Base-by-base conservation (phyloP, 2,888 invertebrate species). In the Drosophila histrio region DNA sequence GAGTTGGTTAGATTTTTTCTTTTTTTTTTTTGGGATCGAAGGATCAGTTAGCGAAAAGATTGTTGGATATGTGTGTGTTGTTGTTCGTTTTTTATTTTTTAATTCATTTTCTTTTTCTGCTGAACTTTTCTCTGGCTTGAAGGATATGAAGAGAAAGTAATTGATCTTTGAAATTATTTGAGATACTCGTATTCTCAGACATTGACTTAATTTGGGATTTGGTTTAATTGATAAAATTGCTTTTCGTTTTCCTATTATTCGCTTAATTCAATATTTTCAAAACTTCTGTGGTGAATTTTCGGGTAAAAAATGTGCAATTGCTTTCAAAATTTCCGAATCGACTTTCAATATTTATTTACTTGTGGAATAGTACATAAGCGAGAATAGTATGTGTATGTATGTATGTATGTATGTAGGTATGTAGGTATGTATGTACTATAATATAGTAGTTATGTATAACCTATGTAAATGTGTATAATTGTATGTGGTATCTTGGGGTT, bases 41-140 rank as follows among this genome's bases (percentile, higher is more conserved):
- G 30, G 39, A 34, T 43, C 24, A 41, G 41, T 52, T 41, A 19
- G 52, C 41, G 56, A 70, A 71, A 64, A 53, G 41, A 71, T 71
- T 71, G 43, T 38, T 73, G 77, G 72, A 73, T 73, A 73, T 76
- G 72, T 73, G 76, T 72, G 50, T 74, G 69, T 49, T 32, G 49
- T 59, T 28, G 13, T n/a, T 22, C 15, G 6, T 22, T 15, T 19
- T n/a, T 50, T 50, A 17, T 39, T 52, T 7, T 21, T 9, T 39
- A 11, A 1, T 24, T 17, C 28, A 19, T n/a, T 24, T 24, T 30
- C 9, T 0, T 19, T 54, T n/a, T 15, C 36, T 21, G n/a, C 38
- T 34, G 41, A 62, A 69, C 30, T n/a, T 24, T 59, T 72, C 53
- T 66, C 53, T 72, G 73, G 67, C 21, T 60, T 11, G 24, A 52